Conservation (phyloP, 2,888 invertebrate species). For the Netelia melanura region DNA sequence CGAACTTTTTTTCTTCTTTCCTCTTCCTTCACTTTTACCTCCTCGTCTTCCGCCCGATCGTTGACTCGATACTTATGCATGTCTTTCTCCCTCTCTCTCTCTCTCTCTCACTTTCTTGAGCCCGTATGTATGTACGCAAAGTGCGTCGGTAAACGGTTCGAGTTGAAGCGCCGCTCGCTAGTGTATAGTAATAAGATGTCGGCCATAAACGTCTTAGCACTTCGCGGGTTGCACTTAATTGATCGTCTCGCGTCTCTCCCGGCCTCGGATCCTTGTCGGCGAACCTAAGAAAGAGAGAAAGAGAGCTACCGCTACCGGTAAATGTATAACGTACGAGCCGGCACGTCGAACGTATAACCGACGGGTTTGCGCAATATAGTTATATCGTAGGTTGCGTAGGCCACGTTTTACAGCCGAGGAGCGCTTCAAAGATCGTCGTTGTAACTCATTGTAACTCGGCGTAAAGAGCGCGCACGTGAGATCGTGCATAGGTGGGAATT, state of each 20-base stretch:
- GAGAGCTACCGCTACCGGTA: conserved; percentile 55
- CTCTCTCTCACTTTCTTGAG: conserved; percentile 18
- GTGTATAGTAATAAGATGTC: conserved; percentile 80
- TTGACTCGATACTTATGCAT: not conserved
- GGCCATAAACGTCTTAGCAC: conserved; percentile 83
- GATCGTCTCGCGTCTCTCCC: conserved; percentile 74
- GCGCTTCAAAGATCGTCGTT: conserved; percentile 41
- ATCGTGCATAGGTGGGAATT: conserved; percentile 31
- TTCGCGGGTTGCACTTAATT: conserved; percentile 83
- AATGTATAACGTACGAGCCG: conserved; percentile 42
- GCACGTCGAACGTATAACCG: conserved; percentile 58
- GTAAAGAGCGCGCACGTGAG: conserved; percentile 32
- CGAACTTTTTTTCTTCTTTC: conserved; percentile 39
- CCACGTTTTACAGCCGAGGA: conserved; percentile 45
- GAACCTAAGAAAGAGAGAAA: conserved; percentile 48
- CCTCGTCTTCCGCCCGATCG: conserved; percentile 28
- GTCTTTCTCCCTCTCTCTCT: conserved; percentile 14
- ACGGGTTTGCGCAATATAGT: conserved; percentile 38
- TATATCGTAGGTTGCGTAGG: conserved; percentile 45
- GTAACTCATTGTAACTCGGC: conserved; percentile 47
- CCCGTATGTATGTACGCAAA: not conserved
- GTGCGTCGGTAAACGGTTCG: conserved; percentile 19
- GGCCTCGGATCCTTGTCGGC: conserved; percentile 48
- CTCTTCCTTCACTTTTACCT: not conserved
- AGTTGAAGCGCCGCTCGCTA: conserved; percentile 34